A percentile compares a stretch with the other conserved stretches of the same genome.
Evolutionary conservation across 1,140 invertebrate species (phyloP).

Genomic region (Epicauta chinensis): DNA sequence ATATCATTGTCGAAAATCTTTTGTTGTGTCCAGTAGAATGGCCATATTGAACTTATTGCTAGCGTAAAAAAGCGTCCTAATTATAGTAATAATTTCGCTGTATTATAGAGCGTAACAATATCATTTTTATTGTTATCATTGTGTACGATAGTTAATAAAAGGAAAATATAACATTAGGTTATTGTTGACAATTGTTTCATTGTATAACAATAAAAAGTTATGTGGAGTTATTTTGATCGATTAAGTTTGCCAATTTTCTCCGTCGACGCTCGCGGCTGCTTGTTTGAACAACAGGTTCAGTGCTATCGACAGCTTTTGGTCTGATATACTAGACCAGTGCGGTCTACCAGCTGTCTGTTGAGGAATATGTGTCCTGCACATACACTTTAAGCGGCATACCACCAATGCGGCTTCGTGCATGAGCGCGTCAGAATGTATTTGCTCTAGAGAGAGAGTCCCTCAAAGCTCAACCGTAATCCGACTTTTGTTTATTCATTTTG

Average conservation of each 20-base stretch:
- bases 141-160: no score
- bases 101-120: no score
- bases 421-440: conserved; percentile 25
- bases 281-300: conserved; percentile 33
- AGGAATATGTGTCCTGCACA: conserved; percentile 15
- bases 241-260: conserved; percentile 33
- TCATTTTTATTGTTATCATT: no score
- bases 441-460: conserved; percentile 23
- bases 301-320: conserved; percentile 31
- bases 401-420: conserved; percentile 20
- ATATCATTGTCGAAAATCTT: no score
- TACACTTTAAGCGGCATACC: conserved; percentile 7
- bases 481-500: conserved; percentile 39
- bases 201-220: neutral
- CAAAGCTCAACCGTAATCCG: conserved; percentile 32
- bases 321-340: conserved; percentile 17
- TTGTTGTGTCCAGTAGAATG: no score
- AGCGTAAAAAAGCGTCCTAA: no score
- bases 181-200: neutral
- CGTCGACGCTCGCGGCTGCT: conserved; percentile 23
- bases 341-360: conserved; percentile 22
- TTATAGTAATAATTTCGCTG: no score
- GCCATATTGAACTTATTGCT: no score
- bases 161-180: no score
- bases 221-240: conserved; percentile 12